Conservation (phyloP, 2,797 vertebrate genomes). For the Cercopithecus mitis region DNA sequence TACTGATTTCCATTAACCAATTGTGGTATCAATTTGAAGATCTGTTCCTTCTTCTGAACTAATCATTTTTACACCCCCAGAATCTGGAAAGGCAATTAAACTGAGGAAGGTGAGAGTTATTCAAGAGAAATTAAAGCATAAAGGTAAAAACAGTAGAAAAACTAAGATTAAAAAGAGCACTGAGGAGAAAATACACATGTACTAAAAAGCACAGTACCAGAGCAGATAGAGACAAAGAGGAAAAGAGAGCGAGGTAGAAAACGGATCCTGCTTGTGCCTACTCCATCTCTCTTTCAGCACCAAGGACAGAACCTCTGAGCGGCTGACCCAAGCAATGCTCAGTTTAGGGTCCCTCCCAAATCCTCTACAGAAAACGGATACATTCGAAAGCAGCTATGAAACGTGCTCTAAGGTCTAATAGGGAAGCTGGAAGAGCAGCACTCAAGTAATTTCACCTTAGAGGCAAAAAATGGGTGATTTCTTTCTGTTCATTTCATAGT, state of each 20-base stretch:
- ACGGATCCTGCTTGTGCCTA: slow-evolving; percentile 8
- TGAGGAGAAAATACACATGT: slow-evolving; percentile 13
- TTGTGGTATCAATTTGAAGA: slow-evolving; percentile 68
- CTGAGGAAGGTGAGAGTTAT: slow-evolving; percentile 47
- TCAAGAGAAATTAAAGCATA: slow-evolving; percentile 64
- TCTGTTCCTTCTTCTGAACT: slow-evolving; percentile 58
- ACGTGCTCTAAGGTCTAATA: slow-evolving; percentile 44
- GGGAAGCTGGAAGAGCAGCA: slow-evolving; percentile 43
- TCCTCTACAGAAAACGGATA: slow-evolving; percentile 55
- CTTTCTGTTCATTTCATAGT: slow-evolving; percentile 63
- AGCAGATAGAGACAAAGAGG: slow-evolving; percentile 36
- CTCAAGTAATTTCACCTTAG: slow-evolving; percentile 66
- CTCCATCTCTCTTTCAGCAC: slow-evolving; percentile 72
- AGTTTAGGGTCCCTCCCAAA: slow-evolving; percentile 60
- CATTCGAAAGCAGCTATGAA: slow-evolving; percentile 56
- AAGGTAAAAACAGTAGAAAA: slow-evolving; percentile 41
- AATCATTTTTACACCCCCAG: slow-evolving; percentile 63
- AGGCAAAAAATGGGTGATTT: slow-evolving; percentile 69
- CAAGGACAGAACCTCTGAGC: slow-evolving; percentile 76
- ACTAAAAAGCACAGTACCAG: slow-evolving; percentile 58
- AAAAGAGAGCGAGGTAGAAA: slow-evolving; percentile 23
- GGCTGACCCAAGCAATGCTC: slow-evolving; percentile 45
- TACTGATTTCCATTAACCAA: slow-evolving; percentile 64
- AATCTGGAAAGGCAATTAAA: slow-evolving; percentile 62
- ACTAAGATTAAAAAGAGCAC: slow-evolving; percentile 41